Percentiles rank a stretch among this genome's conserved stretches.
Conservation (phyloP, 2,888 invertebrate species). For the Epistrophella euchroma region DNA sequence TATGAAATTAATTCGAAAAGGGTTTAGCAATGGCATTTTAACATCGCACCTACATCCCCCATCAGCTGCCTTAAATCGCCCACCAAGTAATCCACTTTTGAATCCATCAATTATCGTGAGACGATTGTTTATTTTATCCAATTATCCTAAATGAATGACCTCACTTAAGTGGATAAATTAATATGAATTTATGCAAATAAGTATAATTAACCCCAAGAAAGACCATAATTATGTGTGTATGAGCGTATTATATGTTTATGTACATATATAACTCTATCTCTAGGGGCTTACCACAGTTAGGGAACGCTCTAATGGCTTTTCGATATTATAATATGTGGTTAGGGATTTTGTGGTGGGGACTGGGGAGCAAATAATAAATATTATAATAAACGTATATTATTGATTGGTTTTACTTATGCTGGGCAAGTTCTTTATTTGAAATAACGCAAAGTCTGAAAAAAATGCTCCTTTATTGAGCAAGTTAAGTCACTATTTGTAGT, state of each 20-base stretch:
- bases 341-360: conserved; percentile 1
- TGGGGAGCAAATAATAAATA: neutral
- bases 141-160: conserved; percentile 48
- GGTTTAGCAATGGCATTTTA: neutral
- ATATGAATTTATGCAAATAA: conserved; percentile 59
- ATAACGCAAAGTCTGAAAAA: too few relatives aligned
- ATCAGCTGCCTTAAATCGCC: too few relatives aligned
- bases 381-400: neutral
- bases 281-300: conserved; percentile 18
- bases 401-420: neutral
- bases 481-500: too few relatives aligned
- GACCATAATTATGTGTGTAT: conserved; percentile 33
- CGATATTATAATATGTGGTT: conserved; percentile 17
- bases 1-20: conserved; percentile 38
- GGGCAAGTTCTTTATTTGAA: too few relatives aligned
- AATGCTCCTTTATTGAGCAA: too few relatives aligned
- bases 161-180: conserved; percentile 63
- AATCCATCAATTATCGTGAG: conserved; percentile 69
- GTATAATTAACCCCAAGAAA: conserved; percentile 58
- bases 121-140: conserved; percentile 68
- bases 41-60: neutral
- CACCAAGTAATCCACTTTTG: neutral
- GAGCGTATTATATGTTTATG: neutral
- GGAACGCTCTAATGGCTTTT: conserved; percentile 8
- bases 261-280: neutral